Base-by-base conservation (phyloP, 2,888 invertebrate genomes). In the Chloroclysta siterata region DNA sequence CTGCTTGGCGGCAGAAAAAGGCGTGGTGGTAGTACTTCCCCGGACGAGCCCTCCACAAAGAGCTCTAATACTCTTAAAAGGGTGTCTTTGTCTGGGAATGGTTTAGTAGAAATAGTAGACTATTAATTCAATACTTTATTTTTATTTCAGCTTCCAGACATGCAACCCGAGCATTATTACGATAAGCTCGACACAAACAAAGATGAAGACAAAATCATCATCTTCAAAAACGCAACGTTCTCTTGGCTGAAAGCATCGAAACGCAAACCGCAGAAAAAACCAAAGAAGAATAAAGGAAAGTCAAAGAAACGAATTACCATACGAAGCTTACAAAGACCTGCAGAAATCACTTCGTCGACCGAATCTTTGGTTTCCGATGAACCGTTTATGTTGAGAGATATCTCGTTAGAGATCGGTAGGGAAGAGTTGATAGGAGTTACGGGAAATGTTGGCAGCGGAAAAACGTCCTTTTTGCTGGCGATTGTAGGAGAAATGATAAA, bases 381-480 rank as follows among this genome's bases (percentile, higher is more conserved):
- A 63, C 87, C 89, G 5, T 93, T 91, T 66, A 75, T 71, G 67
- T 73, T 93, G 65, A 83, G 73, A 47, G 85, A 89, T 54, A 83
- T 93, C 57, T 80, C 78, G 3, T 73, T 91, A 56, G 86, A 87
- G 65, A 84, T 89, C 15, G 88, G 88, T 7, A 84, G 96, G 94
- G 97, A 96, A 0, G 95, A 97, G 72, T 93, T 98, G 65, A 89
- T 99, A 15, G 99, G 98, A 29, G 93, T 99, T 11, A 95, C 97
- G 72, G 99, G 99, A 0, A 94, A 95, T 68, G 97, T 99, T 2
- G 99, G 99, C 0, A 95, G 97, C 75, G 99, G 99, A 10, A 99
- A 99, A 89, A 96, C 97, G 11, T 96, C 97, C 0, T 90, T 99
- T 2, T 89, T 99, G 22, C 94, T 96, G 58, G 97, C 98, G 0